A percentile compares a stretch with the other conserved stretches of the same genome.
These are phyloP conservation scores for Drosophila navojoa DNA, from an alignment of 1,140 invertebrate genomes.

Conservation along the genomic window DNA sequence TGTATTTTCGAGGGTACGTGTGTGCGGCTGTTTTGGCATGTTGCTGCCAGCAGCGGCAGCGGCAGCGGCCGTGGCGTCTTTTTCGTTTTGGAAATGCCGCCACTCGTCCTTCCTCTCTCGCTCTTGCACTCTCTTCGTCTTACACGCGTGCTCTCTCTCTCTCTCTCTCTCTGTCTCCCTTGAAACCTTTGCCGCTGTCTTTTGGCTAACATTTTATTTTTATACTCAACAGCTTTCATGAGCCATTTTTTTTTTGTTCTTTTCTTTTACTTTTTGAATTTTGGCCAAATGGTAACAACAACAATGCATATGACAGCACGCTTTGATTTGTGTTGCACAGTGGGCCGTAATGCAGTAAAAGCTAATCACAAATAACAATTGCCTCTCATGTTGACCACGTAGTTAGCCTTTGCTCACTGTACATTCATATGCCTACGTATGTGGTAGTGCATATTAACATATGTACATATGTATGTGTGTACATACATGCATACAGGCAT, in stretches of 20 bases:
- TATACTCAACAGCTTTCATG: conserved; percentile 65
- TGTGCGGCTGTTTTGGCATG: conserved; percentile 48
- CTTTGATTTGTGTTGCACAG: conserved; percentile 28
- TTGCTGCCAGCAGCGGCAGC: conserved; percentile 28
- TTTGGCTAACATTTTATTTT: conserved; percentile 70
- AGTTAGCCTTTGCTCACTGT: not conserved
- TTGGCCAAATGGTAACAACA: conserved; percentile 67
- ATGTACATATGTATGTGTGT: no score
- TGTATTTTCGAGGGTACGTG: conserved; percentile 21
- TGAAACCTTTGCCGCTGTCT: conserved; percentile 37
- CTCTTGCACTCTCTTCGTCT: conserved; percentile 4
- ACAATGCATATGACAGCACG: conserved; percentile 48
- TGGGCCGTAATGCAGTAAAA: conserved; percentile 11
- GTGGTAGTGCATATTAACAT: not conserved
- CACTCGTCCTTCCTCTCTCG: not conserved
- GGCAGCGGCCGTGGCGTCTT: conserved; percentile 14
- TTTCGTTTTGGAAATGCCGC: conserved; percentile 35
- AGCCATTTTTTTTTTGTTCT: conserved; percentile 57
- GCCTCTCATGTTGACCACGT: not conserved
- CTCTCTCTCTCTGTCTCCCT: conserved; percentile 16
- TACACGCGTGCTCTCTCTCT: conserved; percentile 13
- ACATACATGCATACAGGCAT: not conserved
- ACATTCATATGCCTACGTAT: not conserved
- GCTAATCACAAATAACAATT: not conserved
- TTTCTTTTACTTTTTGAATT: conserved; percentile 66